Percentiles rank a stretch among this genome's conserved stretches.
These are phyloP conservation scores for Latrodectus geometricus DNA, from an alignment of 1,140 invertebrate genomes.

Conservation along the genomic window DNA sequence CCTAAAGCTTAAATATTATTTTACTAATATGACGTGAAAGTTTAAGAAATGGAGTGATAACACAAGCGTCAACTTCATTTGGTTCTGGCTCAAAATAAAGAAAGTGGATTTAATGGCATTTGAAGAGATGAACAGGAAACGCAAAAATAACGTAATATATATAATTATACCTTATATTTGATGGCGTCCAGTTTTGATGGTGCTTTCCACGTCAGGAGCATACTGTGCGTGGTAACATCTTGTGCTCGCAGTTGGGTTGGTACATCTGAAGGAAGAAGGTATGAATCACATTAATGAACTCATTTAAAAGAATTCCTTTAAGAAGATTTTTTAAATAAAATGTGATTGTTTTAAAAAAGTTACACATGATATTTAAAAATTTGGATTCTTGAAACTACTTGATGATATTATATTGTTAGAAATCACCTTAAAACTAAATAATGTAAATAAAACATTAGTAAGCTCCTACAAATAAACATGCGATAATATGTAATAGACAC, in stretches of 20 bases:
- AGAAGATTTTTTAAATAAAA: neutral
- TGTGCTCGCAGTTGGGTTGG: conserved; percentile 87
- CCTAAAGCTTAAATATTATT: too few species aligned
- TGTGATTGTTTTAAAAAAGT: neutral
- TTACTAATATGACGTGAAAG: too few species aligned
- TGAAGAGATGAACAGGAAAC: too few species aligned
- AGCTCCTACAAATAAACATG: too few species aligned
- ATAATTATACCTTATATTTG: conserved; percentile 78
- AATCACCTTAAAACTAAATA: neutral
- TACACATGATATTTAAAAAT: neutral
- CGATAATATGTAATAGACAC: too few species aligned
- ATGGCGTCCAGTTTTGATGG: conserved; percentile 89
- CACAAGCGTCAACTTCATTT: too few species aligned
- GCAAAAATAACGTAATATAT: too few species aligned
- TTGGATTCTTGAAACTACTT: neutral
- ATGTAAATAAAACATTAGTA: too few species aligned
- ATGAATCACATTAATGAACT: neutral
- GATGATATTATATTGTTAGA: neutral
- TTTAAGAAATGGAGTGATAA: too few species aligned
- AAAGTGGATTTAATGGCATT: too few species aligned
- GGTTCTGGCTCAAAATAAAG: too few species aligned
- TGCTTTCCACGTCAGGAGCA: conserved; percentile 89
- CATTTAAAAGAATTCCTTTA: neutral
- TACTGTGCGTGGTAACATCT: conserved; percentile 75
- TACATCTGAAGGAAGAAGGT: conserved; percentile 75